Evolutionary conservation across 2,113 vertebrate genomes (phyloP).

Genomic region (Setophaga coronata): DNA sequence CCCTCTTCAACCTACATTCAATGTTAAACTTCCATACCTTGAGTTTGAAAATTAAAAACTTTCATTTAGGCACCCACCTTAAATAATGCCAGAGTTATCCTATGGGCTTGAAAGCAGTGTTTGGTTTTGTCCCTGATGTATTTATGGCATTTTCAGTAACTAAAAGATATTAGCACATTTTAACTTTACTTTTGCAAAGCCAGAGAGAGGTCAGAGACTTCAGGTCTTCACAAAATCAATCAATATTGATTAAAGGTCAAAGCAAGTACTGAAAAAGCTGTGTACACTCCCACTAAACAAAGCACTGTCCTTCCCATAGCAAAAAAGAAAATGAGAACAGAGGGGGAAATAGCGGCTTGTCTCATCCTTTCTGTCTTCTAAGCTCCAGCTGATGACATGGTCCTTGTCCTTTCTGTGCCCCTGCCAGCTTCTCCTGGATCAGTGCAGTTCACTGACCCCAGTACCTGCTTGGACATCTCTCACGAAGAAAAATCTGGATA

Average conservation of each 20-base stretch:
- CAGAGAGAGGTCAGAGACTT: not conserved
- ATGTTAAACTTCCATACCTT: not conserved
- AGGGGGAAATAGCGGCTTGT: not conserved
- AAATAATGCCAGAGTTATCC: not conserved
- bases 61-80: not conserved
- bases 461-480: not conserved
- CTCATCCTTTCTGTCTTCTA: not conserved
- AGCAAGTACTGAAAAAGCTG: not conserved
- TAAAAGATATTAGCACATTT: not conserved
- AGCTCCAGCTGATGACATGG: not conserved
- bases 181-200: not conserved
- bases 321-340: not conserved
- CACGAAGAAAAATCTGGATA: not conserved
- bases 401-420: not conserved
- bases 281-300: not conserved
- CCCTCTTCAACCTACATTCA: not conserved
- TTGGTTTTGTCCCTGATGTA: not conserved
- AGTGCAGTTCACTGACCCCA: not conserved
- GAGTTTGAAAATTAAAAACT: not conserved
- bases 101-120: not conserved
- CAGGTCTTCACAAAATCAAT: not conserved
- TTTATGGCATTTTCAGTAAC: not conserved
- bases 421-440: not conserved
- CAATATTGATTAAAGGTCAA: conserved; percentile 36
- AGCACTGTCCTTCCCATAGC: not conserved